These are phyloP conservation scores for Semaprochilodus insignis DNA, from an alignment of 2,797 vertebrate genomes.

Conservation along the genomic window DNA sequence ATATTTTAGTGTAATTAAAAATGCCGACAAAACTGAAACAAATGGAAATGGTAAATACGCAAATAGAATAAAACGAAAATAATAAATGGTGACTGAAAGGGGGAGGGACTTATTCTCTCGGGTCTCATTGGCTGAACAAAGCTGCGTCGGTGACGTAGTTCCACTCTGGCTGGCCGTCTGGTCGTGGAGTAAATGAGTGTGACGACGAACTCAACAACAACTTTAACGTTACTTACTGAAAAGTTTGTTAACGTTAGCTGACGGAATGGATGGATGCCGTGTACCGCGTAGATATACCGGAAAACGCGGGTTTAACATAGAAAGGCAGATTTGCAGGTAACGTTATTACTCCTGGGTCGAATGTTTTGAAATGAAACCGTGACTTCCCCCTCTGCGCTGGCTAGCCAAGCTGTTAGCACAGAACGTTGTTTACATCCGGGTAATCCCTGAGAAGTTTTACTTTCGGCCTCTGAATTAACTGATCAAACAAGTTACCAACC, in stretches of 20 bases:
- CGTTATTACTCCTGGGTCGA: too few species aligned
- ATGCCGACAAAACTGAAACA: too few species aligned
- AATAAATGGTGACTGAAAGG: too few species aligned
- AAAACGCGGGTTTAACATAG: conserved; percentile 23
- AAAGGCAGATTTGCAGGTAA: conserved; percentile 62
- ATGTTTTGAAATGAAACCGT: background rate
- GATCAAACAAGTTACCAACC: background rate
- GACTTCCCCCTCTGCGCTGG: too few species aligned
- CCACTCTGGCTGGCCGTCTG: background rate
- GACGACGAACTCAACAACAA: too few species aligned
- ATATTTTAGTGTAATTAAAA: too few species aligned
- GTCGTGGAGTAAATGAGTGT: background rate
- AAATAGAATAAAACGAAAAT: too few species aligned
- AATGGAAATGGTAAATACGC: too few species aligned
- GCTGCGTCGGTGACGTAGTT: conserved; percentile 39
- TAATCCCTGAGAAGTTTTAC: background rate
- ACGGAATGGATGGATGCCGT: conserved; percentile 55
- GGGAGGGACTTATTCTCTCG: background rate
- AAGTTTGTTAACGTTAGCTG: background rate
- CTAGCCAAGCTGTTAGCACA: too few species aligned
- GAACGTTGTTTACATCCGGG: conserved; percentile 54
- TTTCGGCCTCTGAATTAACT: background rate
- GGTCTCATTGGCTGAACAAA: conserved; percentile 36
- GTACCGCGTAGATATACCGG: conserved; percentile 16
- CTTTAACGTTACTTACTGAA: too few species aligned